Percentiles rank a stretch among this genome's conserved stretches.
These are phyloP conservation scores for Muschampia plurimacula DNA, from an alignment of 2,888 invertebrate genomes.

Conservation along the genomic window DNA sequence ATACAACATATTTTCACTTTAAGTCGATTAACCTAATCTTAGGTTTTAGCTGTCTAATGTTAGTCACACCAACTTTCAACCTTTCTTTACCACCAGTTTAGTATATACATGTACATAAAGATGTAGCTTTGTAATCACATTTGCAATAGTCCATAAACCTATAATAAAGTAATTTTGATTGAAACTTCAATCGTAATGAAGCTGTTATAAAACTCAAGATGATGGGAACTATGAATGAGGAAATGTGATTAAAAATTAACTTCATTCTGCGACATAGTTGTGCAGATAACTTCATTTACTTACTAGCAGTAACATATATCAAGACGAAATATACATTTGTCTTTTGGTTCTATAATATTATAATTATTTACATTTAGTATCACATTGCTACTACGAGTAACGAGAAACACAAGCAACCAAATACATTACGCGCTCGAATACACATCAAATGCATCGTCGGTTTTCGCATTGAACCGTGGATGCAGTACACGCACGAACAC, in stretches of 20 bases:
- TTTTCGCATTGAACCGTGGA: slow-evolving; percentile 41
- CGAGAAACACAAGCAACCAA: slow-evolving; percentile 28
- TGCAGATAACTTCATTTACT: background rate
- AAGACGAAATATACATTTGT: background rate
- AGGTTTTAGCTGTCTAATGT: no score
- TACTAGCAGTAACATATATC: background rate
- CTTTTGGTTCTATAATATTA: background rate
- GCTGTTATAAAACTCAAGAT: background rate
- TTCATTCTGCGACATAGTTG: slow-evolving; percentile 14
- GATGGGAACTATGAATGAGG: background rate
- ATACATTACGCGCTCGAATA: slow-evolving; percentile 34
- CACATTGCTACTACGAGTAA: slow-evolving; percentile 26
- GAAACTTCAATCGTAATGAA: slow-evolving; percentile 5
- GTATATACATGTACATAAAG: no score
- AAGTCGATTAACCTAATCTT: no score
- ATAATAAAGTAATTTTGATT: background rate
- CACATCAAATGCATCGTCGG: slow-evolving; percentile 42
- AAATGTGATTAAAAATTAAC: slow-evolving; percentile 20
- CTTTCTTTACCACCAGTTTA: no score
- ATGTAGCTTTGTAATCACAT: background rate
- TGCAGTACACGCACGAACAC: slow-evolving; percentile 14
- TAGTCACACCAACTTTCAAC: no score
- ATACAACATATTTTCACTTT: no score
- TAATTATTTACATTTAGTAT: slow-evolving; percentile 28
- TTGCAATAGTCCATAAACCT: background rate